Conservation (phyloP, 2,888 invertebrate genomes). For the Sympetrum striolatum region DNA sequence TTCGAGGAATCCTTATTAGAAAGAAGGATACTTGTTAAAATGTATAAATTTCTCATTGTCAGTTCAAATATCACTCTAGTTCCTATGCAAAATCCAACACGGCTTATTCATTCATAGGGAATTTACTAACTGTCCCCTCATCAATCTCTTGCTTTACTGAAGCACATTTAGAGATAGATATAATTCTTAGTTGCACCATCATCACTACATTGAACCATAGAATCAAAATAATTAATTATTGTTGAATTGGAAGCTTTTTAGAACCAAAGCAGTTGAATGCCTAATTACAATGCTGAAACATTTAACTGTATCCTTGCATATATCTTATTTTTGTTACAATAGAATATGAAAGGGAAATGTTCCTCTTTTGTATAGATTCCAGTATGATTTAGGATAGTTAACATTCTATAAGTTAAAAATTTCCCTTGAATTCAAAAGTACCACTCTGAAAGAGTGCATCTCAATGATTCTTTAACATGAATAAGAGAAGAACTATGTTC, state of each 20-base stretch:
- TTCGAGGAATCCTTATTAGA: conserved; percentile 55
- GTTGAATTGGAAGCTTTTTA: background rate
- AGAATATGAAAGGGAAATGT: background rate
- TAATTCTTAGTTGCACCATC: background rate
- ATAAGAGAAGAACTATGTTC: too few species aligned
- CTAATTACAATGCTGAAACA: background rate
- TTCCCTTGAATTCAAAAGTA: too few species aligned
- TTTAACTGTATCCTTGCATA: background rate
- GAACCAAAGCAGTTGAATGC: background rate
- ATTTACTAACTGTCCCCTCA: too few species aligned
- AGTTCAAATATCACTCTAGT: background rate
- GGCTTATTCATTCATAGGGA: too few species aligned
- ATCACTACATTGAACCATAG: background rate
- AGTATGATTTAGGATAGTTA: too few species aligned
- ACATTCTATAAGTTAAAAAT: too few species aligned
- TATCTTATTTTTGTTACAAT: background rate
- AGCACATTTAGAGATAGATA: too few species aligned
- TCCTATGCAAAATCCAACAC: conserved; percentile 50
- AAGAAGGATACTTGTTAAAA: background rate
- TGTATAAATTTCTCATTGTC: background rate
- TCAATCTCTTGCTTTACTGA: too few species aligned
- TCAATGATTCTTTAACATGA: too few species aligned
- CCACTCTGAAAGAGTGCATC: too few species aligned
- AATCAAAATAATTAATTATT: background rate
- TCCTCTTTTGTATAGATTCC: too few species aligned